Base-by-base conservation (phyloP, 2,888 invertebrate species). In the Amitus sp. region DNA sequence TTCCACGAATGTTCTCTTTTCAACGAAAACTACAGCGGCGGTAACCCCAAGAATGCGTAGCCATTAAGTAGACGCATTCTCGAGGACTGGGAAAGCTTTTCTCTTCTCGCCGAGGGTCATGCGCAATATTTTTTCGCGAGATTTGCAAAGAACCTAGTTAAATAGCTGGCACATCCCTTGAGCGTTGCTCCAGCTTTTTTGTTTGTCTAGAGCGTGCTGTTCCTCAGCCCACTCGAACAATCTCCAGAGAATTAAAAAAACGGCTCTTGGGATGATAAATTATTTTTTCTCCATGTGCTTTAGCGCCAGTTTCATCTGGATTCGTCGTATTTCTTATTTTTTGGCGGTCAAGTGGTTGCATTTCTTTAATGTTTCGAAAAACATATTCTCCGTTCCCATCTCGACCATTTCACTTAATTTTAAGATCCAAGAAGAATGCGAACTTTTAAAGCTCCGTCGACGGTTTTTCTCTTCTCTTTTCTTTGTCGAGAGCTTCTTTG, bases 401-500 rank as follows among this genome's bases (percentile, higher is more conserved):
- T 60, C 53, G 43, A 40, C 51, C 51, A 55, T 61, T 61, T 51
- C 55, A 50, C 51, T 55, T 47, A 42, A 51, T 55, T 61, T 17
- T 5, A 13, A 47, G 43, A 52, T 47, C 50, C 37, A 47, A 7
- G 23, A 12, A 10, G 12, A 46, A 33, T 28, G 34, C 47, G 19
- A 55, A 50, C 47, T 51, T 60, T 43, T 18, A 19, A 42, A 53
- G 51, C 39, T 52, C 33, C 30, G 43, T 52, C n/a, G n/a, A n/a
- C n/a, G n/a, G n/a, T 47, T 43, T 47, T 47, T 52, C 34, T 28
- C 28, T 27, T 7, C 23, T 23, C 23, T 5, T 7, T 23, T 23
- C 7, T 23, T 23, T 23, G 33, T 23, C 43, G n/a, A n/a, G 49
- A 30, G 28, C n/a, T 9, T 42, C 17, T 40, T 60, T 13, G n/a